Base-by-base conservation (phyloP, 1,140 invertebrate species). In the Muscidifurax raptorellus region DNA sequence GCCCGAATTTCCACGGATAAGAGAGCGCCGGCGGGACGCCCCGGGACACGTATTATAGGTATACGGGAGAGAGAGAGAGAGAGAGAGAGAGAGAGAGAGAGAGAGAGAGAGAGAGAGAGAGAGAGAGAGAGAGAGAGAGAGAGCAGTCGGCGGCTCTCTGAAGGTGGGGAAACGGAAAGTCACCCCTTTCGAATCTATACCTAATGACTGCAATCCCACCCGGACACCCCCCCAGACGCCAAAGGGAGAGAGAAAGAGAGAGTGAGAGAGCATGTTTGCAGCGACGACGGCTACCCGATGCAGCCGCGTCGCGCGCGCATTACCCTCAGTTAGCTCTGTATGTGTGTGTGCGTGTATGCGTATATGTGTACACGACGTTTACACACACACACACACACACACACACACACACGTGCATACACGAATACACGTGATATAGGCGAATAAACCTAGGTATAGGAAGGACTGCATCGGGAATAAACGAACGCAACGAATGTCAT, bases 1-100 rank as follows among this genome's bases (percentile, higher is more conserved):
- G 81, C 75, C 82, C 40, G 44, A 83, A 83, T 83, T 78, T 83
- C 77, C 77, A 69, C 78, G 83, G 83, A 84, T 84, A 84, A 84
- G 83, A 80, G 83, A 84, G 28, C 75, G 74, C 13, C n/a, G 71
- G 15, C 36, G 32, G 66, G 66, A 69, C 66, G 66, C 66, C 66
- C 66, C 66, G 66, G 66, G 66, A 28, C 66, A 12, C 66, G 25
- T 10, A 13, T 30, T 13, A 9, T 10, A 13, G 18, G 22, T 27
- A 27, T 69, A 69, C 28, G 40, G 22, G 52, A 13, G 47, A 18
- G 47, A 52, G 2, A 52, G 47, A 15, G 47, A 52, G 52, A n/a
- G 52, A 52, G 47, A 52, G 47, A 52, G 47, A 52, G 47, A 52
- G 47, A 52, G 47, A 52, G 47, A 52, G 12, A 40, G 40, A 40